Evolutionary conservation across 2,888 invertebrate genomes (phyloP).

Genomic region (Auanema freiburgensis): DNA sequence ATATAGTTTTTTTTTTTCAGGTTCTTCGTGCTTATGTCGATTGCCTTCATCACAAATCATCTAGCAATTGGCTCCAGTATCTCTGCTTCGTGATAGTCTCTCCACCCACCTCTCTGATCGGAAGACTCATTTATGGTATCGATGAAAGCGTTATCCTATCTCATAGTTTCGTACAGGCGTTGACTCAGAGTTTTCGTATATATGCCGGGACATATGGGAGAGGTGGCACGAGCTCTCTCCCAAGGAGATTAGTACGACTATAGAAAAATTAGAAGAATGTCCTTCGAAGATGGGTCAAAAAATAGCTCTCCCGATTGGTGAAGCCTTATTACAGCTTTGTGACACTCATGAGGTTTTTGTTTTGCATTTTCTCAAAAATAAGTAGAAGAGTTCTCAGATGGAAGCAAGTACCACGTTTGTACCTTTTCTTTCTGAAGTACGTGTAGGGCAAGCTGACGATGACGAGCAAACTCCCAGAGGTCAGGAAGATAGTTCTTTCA

Average conservation of each 20-base stretch:
- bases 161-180: constrained; percentile 27
- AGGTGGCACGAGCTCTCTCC: constrained; percentile 35
- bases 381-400: constrained; percentile 22
- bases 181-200: constrained; percentile 33
- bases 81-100: constrained; percentile 58
- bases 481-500: neutral
- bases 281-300: no score
- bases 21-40: constrained; percentile 61
- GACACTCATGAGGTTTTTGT: constrained; percentile 25
- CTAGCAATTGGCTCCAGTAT: constrained; percentile 59
- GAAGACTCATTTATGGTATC: constrained; percentile 37
- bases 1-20: constrained; percentile 13
- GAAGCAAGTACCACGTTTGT: constrained; percentile 50
- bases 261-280: constrained; percentile 1
- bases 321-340: constrained; percentile 58
- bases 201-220: constrained; percentile 50
- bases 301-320: constrained; percentile 61
- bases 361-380: neutral
- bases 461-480: constrained; percentile 2
- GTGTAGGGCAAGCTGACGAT: constrained; percentile 29
- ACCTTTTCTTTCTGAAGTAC: constrained; percentile 60
- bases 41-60: constrained; percentile 57
- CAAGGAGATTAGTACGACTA: constrained; percentile 20
- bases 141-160: neutral
- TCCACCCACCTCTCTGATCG: constrained; percentile 49